A percentile compares a stretch with the other conserved stretches of the same genome.
Conservation (phyloP, 2,797 vertebrate genomes). For the Rhyacichthys aspro region DNA sequence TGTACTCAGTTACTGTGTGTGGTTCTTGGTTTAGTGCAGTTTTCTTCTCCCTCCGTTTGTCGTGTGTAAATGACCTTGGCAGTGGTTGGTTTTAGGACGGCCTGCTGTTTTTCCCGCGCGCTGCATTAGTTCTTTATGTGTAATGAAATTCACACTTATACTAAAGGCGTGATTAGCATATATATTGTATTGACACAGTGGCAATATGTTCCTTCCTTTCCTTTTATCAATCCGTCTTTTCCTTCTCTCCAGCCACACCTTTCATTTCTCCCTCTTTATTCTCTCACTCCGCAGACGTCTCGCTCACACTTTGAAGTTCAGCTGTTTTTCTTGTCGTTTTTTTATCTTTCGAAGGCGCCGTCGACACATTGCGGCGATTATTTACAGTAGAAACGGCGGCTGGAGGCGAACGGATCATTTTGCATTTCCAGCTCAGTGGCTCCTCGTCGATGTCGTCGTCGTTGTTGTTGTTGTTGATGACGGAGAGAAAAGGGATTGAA, state of each 20-base stretch:
- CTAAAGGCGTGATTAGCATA: slow-evolving; percentile 76
- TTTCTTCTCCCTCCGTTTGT: neutral
- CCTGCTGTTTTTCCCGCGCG: slow-evolving; percentile 28
- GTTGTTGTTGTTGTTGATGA: neutral
- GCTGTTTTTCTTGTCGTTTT: slow-evolving; percentile 53
- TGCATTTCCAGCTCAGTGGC: neutral
- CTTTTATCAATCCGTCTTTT: slow-evolving; percentile 36
- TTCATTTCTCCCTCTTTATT: slow-evolving; percentile 26
- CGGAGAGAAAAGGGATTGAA: no score
- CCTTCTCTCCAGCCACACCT: neutral
- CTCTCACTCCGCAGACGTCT: neutral
- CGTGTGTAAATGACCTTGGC: slow-evolving; percentile 63
- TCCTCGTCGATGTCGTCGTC: neutral
- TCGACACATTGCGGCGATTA: slow-evolving; percentile 45
- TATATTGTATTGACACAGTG: slow-evolving; percentile 78
- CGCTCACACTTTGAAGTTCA: slow-evolving; percentile 56
- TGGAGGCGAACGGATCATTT: slow-evolving; percentile 1
- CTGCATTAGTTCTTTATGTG: slow-evolving; percentile 59
- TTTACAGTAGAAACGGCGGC: slow-evolving; percentile 42
- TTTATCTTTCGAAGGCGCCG: slow-evolving; percentile 46
- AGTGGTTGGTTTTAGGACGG: slow-evolving; percentile 35
- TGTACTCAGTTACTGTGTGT: no score
- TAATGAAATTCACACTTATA: slow-evolving; percentile 68
- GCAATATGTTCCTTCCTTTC: slow-evolving; percentile 58
- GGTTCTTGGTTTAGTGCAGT: neutral